Conservation (phyloP, 2,888 invertebrate genomes). For the Coelinius sp. region DNA sequence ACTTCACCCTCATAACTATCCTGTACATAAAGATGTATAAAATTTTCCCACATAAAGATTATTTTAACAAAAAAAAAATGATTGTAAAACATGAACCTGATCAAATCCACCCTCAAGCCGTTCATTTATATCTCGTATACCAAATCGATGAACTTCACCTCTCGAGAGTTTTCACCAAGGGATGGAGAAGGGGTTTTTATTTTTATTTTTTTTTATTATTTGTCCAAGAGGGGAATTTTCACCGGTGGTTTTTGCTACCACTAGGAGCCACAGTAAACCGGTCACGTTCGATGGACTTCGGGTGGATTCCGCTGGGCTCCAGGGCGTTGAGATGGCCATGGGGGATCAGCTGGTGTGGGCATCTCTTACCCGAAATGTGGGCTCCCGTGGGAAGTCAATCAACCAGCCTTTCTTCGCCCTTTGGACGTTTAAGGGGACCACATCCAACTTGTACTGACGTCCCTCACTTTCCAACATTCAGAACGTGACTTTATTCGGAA, state of each 20-base stretch:
- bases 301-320: constrained; percentile 52
- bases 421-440: constrained; percentile 32
- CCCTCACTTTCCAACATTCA: background rate
- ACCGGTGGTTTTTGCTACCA: background rate
- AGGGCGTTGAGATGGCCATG: constrained; percentile 61
- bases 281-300: constrained; percentile 63
- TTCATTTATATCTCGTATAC: background rate
- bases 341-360: constrained; percentile 68
- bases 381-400: constrained; percentile 71
- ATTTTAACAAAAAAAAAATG: too few species aligned
- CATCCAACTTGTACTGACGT: too few species aligned
- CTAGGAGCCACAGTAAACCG: constrained; percentile 57
- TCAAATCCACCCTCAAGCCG: background rate
- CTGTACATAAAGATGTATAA: too few species aligned
- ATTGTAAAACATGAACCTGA: too few species aligned
- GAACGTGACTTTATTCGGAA: background rate
- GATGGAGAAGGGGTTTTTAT: constrained; percentile 7
- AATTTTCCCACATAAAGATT: too few species aligned
- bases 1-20: too few species aligned
- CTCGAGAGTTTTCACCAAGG: constrained; percentile 13
- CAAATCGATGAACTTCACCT: constrained; percentile 31
- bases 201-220: constrained; percentile 2
- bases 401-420: constrained; percentile 66
- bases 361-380: constrained; percentile 58
- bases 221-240: background rate